These are phyloP conservation scores for Bombycilla garrulus DNA, from an alignment of 2,113 vertebrate genomes.

Conservation along the genomic window DNA sequence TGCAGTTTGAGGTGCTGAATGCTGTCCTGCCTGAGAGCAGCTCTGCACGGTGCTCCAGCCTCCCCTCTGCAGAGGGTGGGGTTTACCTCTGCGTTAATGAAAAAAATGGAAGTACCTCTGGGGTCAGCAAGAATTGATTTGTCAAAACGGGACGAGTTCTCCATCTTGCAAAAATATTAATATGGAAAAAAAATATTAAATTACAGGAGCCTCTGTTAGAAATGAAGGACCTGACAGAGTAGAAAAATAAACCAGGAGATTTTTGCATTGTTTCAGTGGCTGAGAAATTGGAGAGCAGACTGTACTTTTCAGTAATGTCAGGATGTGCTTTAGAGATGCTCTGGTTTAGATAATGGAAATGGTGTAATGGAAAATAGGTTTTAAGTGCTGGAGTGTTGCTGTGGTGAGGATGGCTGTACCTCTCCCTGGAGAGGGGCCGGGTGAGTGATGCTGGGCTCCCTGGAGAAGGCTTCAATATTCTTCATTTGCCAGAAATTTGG, in stretches of 20 bases:
- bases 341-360: not conserved
- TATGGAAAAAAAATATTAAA: not conserved
- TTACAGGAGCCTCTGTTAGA: not conserved
- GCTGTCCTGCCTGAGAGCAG: not conserved
- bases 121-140: not conserved
- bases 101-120: not conserved
- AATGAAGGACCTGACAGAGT: not conserved
- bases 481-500: not conserved
- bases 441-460: not conserved
- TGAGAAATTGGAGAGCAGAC: not conserved
- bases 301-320: not conserved
- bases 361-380: not conserved
- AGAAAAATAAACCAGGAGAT: not conserved
- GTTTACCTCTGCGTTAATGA: not conserved
- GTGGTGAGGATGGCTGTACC: not conserved
- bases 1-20: accelerated
- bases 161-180: not conserved
- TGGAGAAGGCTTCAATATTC: not conserved
- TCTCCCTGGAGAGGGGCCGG: not conserved
- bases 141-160: not conserved
- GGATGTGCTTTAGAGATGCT: not conserved
- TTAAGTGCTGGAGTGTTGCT: not conserved
- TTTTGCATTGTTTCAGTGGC: not conserved
- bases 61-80: not conserved
- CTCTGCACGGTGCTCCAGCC: not conserved